Evolutionary conservation across 2,888 invertebrate genomes (phyloP).

Genomic region (Drosophila basisetae): DNA sequence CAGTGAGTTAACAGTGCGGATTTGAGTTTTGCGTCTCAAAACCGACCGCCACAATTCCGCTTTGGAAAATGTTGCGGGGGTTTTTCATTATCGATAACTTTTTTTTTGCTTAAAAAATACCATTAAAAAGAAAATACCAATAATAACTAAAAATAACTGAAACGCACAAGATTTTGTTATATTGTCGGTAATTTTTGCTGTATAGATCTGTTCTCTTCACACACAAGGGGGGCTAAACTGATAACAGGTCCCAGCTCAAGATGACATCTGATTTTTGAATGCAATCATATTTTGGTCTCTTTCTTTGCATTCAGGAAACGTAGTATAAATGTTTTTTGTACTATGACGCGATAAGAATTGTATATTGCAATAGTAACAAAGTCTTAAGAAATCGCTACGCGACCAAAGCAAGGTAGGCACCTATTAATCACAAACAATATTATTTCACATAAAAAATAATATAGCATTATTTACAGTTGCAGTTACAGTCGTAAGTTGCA

Average conservation of each 20-base stretch:
- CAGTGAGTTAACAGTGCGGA: background rate
- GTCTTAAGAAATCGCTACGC: background rate
- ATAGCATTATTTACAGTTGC: background rate
- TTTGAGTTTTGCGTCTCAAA: background rate
- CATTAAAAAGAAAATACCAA: background rate
- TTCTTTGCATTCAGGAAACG: background rate
- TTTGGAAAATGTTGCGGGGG: background rate
- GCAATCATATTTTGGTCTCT: slow-evolving; percentile 6
- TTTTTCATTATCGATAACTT: background rate
- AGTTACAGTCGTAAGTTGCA: background rate
- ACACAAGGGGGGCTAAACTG: slow-evolving; percentile 1
- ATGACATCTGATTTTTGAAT: slow-evolving; percentile 1
- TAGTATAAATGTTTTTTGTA: slow-evolving; percentile 39
- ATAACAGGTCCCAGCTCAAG: background rate
- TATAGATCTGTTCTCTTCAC: slow-evolving; percentile 21
- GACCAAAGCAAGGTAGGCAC: background rate
- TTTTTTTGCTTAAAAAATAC: background rate
- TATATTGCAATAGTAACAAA: background rate
- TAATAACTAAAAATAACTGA: background rate
- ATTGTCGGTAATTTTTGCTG: slow-evolving; percentile 3
- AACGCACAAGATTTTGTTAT: background rate
- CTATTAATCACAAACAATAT: background rate
- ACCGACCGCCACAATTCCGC: background rate
- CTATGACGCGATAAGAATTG: slow-evolving; percentile 21
- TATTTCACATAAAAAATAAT: background rate